These are phyloP conservation scores for Pseudorhombus dupliciocellatus DNA, from an alignment of 2,113 vertebrate species.

Conservation along the genomic window DNA sequence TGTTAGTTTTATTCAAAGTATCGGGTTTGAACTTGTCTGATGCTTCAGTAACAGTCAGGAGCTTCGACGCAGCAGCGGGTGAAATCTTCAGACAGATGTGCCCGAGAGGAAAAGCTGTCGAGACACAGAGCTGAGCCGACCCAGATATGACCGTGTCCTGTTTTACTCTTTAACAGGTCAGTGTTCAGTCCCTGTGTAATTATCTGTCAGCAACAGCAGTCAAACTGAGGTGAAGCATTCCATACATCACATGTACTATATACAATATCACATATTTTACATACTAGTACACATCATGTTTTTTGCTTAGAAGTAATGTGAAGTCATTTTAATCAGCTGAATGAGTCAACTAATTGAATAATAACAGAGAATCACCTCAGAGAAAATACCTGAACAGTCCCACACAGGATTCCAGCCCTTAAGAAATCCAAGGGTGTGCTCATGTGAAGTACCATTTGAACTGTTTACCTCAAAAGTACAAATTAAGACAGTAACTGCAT, in stretches of 20 bases:
- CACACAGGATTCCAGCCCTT: too few relatives aligned
- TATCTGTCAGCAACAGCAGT: neutral
- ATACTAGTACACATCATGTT: too few relatives aligned
- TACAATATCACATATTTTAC: neutral
- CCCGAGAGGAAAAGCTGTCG: constrained; percentile 56
- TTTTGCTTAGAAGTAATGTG: neutral
- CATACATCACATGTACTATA: neutral
- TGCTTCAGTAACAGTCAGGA: constrained; percentile 37
- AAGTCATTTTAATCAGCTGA: too few relatives aligned
- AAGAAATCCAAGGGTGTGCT: too few relatives aligned
- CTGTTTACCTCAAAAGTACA: too few relatives aligned
- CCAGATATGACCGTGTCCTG: constrained; percentile 50
- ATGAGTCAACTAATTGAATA: too few relatives aligned
- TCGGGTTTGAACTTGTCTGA: constrained; percentile 70
- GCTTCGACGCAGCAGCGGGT: constrained; percentile 38
- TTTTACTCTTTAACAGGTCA: constrained; percentile 12
- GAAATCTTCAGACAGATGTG: constrained; percentile 34
- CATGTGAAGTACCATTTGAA: too few relatives aligned
- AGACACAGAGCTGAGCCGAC: constrained; percentile 40
- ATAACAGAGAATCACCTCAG: too few relatives aligned
- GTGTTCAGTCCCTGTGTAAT: constrained; percentile 9
- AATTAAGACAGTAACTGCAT: too few relatives aligned
- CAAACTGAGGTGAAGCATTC: constrained; percentile 10
- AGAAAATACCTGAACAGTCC: too few relatives aligned
- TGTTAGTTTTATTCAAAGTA: constrained; percentile 55